Base-by-base conservation (phyloP, 2,888 invertebrate genomes). In the Rhorus exstirpatorius region DNA sequence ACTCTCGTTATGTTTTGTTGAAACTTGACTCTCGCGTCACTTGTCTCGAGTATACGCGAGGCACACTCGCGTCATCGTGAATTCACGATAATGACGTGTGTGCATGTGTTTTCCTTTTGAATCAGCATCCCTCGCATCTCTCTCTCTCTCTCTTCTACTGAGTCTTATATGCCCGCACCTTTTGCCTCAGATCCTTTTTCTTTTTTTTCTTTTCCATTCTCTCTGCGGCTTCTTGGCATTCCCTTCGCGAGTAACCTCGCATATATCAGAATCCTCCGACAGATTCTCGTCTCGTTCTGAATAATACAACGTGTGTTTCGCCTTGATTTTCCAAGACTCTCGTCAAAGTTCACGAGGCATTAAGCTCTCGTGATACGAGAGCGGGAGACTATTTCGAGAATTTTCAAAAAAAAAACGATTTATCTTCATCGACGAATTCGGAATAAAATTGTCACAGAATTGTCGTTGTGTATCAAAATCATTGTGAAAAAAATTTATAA, bases 71-170 rank as follows among this genome's bases (percentile, higher is more conserved):
- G 26, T 24, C 38, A 0, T 6, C 51, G 72, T 72, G 38, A 61
- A 49, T 67, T 21, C 61, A 31, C 10, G 51, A 51, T 24, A 51
- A 74, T 10, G 61, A 74, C 61, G 51, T 49, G 49, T 14, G 26
- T 41, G 49, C 38, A 60, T 21, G 14, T 8, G 46, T 26, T n/a
- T 53, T 24, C 21, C 41, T 61, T 24, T 38, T 17, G 61, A 38
- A 74, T n/a, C 26, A 19, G 19, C 19, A 19, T 31, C 31, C 31
- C 31, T 6, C 3, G 17, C 49, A 17, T 1, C 49, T n/a, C 24
- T 24, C n/a, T n/a, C n/a, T 55, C 26, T 24, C n/a, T 24, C 10
- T 4, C 6, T n/a, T n/a, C n/a, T n/a, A n/a, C n/a, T n/a, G 26
- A 55, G n/a, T 55, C 55, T 55, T 55, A 26, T 24, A n/a, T n/a